phyloP scores from a whole-genome alignment of 2,113 vertebrate species.

The Cranoglanis bouderius region DNA sequence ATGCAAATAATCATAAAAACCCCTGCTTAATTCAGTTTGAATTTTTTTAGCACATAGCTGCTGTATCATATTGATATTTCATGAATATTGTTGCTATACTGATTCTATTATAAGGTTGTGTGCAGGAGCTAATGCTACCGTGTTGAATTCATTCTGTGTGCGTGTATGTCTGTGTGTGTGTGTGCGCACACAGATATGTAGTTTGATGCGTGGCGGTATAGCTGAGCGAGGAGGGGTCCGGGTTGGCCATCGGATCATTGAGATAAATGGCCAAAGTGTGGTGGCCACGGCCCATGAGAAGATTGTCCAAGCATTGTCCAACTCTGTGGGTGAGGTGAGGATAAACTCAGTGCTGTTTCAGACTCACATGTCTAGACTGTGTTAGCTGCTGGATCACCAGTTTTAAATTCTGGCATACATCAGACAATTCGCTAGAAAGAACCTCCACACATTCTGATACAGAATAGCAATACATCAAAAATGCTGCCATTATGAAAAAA shows the following conservation, averaged over 20 bases:
- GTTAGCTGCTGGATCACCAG: not conserved
- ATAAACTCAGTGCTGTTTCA: not conserved
- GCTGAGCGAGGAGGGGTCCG: constrained; percentile 93
- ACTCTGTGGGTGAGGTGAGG: constrained; percentile 96
- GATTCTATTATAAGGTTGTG: not conserved
- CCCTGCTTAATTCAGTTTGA: not conserved
- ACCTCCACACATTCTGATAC: not conserved
- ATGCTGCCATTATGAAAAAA: not conserved
- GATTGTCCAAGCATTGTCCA: constrained; percentile 96
- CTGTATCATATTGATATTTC: not conserved
- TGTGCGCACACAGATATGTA: constrained; percentile 84
- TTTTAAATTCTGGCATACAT: not conserved
- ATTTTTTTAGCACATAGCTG: not conserved
- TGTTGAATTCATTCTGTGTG: not conserved
- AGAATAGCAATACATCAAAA: not conserved
- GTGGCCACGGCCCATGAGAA: constrained; percentile 98
- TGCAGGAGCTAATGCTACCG: not conserved
- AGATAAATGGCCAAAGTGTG: constrained; percentile 97
- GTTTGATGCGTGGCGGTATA: constrained; percentile 97
- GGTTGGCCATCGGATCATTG: constrained; percentile 95
- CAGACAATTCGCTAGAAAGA: not conserved
- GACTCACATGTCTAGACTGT: not conserved
- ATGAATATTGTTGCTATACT: not conserved
- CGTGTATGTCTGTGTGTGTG: constrained; percentile 5
- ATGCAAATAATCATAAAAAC: not conserved